Base-by-base conservation (phyloP, 2,888 invertebrate species). In the Eulithis testata region DNA sequence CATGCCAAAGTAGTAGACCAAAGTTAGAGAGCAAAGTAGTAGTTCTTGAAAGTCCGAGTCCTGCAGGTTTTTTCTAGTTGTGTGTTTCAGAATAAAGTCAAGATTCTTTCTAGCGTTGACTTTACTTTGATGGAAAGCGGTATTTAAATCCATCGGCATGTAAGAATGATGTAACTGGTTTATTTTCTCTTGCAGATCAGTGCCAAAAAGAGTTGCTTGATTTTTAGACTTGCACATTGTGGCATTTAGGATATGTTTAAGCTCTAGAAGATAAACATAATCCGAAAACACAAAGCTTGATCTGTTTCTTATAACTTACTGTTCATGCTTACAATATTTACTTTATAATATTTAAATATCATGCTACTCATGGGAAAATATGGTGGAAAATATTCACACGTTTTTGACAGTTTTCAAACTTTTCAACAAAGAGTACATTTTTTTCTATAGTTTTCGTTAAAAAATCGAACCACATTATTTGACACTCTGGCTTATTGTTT, bases 1-100 rank as follows among this genome's bases (percentile, higher is more conserved):
- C 88, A 88, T 88, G 2, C 87, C 89, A 59, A 88, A 89, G 65
- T 83, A 88, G 65, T 86, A 88, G 0, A 88, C 72, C 9, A 84
- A 49, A 0, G 84, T 83, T 21, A 89, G 65, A n/a, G 87, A 74
- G 60, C 86, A 85, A n/a, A 79, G 51, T 0, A 88, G 54, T 0
- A 89, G 50, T 11, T 84, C 78, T n/a, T 82, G 74, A 27, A 81
- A 83, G 43, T 87, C 78, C 0, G 75, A 71, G 3, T 79, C 79
- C n/a, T 84, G 85, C 7, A 88, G 53, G 11, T 37, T 66, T 11
- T 52, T 65, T 37, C 81, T 77, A 9, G 63, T 69, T 0, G 74
- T 61, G 43, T 77, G 65, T 12, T 73, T 76, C 14, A 88, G 68
- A 64, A 89, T 83, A 53, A 55, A 74, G 14, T 76, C 64, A 11